phyloP scores from a whole-genome alignment of 2,113 vertebrate species.

The Gallinago paraguaiae region DNA sequence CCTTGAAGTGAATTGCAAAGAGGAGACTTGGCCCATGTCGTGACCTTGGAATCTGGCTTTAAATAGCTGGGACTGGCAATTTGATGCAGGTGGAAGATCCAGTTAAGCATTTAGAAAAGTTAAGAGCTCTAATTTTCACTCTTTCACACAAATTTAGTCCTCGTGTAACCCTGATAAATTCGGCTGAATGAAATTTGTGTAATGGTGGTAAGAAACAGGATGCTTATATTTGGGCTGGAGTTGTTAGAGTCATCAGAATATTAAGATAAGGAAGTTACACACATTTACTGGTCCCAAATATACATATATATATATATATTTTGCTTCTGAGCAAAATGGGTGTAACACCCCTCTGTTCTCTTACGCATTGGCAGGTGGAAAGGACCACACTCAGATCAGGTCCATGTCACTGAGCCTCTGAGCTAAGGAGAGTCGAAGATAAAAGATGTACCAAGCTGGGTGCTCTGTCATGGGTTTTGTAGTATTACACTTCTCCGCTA shows the following conservation, averaged over 20 bases:
- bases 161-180: background rate
- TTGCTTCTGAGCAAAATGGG: background rate
- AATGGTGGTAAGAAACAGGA: background rate
- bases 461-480: background rate
- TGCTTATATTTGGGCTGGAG: background rate
- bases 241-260: background rate
- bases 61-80: background rate
- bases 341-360: background rate
- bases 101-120: background rate
- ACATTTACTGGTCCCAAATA: background rate
- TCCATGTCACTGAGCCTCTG: background rate
- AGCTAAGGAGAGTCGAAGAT: background rate
- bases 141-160: background rate
- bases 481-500: background rate
- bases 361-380: background rate
- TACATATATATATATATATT: too few species aligned
- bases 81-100: background rate
- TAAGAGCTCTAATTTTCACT: background rate
- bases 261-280: background rate
- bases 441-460: background rate
- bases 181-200: background rate
- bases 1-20: background rate
- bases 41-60: background rate
- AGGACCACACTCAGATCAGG: background rate
- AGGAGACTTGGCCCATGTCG: background rate